Evolutionary conservation across 2,888 invertebrate genomes (phyloP).

Genomic region (Eumacrocentrus americanus): DNA sequence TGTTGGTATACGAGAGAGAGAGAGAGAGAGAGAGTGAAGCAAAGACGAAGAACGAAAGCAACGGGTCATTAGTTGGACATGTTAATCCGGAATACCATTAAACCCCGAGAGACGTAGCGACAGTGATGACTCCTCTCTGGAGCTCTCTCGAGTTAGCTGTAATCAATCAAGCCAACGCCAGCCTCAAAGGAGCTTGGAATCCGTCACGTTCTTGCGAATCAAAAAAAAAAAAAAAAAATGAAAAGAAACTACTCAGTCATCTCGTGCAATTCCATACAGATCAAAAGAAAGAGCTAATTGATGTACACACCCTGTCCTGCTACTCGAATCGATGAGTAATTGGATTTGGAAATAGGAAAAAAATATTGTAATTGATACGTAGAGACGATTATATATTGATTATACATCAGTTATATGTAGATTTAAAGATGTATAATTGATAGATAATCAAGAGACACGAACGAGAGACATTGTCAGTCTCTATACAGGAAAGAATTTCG

Average conservation of each 20-base stretch:
- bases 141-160: conserved; percentile 33
- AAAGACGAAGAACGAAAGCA: conserved; percentile 21
- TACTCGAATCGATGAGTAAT: too few relatives aligned
- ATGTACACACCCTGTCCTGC: conserved; percentile 8
- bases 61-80: conserved; percentile 47
- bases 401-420: too few relatives aligned
- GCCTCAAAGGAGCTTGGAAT: conserved; percentile 34
- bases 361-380: too few relatives aligned
- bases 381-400: neutral
- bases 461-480: too few relatives aligned
- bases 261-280: conserved; percentile 30
- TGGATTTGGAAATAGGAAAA: too few relatives aligned
- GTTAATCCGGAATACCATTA: conserved; percentile 48
- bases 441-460: too few relatives aligned
- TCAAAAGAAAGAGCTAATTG: conserved; percentile 41
- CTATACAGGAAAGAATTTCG: too few relatives aligned
- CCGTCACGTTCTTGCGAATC: conserved; percentile 29
- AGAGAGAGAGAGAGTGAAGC: conserved; percentile 17
- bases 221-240: conserved; percentile 20
- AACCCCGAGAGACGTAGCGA: conserved; percentile 34
- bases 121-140: conserved; percentile 36
- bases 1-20: too few relatives aligned
- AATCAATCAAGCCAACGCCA: conserved; percentile 47
- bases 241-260: conserved; percentile 35
- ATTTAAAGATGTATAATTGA: too few relatives aligned